Evolutionary conservation across 2,113 vertebrate genomes (phyloP).

Genomic region (Percina caprodes): DNA sequence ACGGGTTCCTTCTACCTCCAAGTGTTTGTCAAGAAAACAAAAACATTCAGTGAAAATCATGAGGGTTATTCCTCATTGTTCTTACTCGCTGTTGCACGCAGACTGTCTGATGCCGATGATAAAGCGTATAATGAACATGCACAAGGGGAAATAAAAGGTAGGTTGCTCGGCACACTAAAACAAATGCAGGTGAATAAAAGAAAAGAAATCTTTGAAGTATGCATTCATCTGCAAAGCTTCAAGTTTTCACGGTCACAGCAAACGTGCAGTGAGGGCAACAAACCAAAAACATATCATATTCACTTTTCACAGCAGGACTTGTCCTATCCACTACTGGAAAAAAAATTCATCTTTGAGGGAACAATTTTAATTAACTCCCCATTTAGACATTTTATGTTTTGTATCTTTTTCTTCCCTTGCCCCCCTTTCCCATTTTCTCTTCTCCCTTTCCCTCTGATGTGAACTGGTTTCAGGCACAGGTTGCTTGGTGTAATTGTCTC

Average conservation of each 20-base stretch:
- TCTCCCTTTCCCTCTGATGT: constrained; percentile 50
- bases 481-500: constrained; percentile 63
- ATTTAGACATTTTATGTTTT: constrained; percentile 65
- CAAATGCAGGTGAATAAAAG: constrained; percentile 8
- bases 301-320: constrained; percentile 31
- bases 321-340: constrained; percentile 41
- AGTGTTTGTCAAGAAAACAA: constrained; percentile 5
- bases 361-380: constrained; percentile 77
- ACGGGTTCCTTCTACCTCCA: constrained; percentile 5
- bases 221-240: constrained; percentile 13
- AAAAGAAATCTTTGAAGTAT: constrained; percentile 3
- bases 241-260: constrained; percentile 9
- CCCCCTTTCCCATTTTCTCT: neutral
- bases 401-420: constrained; percentile 46
- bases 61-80: neutral
- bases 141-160: neutral
- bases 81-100: neutral
- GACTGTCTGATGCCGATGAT: neutral
- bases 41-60: neutral
- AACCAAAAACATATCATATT: constrained; percentile 43
- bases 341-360: constrained; percentile 55
- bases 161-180: neutral
- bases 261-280: constrained; percentile 51
- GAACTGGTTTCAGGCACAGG: constrained; percentile 68
- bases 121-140: neutral